Base-by-base conservation (phyloP, 2,797 vertebrate genomes). In the Anabas testudineus region DNA sequence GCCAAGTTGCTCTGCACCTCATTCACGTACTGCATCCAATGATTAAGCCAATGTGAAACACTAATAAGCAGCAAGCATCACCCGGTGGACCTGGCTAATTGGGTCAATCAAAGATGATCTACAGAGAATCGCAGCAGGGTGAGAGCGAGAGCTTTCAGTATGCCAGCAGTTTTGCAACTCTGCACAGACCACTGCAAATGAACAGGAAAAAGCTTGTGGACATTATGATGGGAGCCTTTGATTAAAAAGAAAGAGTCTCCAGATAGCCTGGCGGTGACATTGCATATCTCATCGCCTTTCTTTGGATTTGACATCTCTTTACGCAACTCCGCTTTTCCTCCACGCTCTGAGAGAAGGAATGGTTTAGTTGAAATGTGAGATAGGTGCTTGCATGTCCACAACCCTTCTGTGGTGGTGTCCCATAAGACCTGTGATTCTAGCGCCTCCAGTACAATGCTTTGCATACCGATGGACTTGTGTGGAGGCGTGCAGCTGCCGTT, bases 71-170 rank as follows among this genome's bases (percentile, higher is more conserved):
- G 84, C 82, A 81, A 87, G 87, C 82, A 87, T 90, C 84, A 89
- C 86, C 84, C 83, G 21, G 80, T 86, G 88, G 90, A 93, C 90
- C 76, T 10, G 49, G 67, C 83, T 92, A 92, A 92, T 91, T 91
- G 90, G 91, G 90, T 92, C 90, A 93, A 90, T 93, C 88, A 91
- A 89, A 90, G 61, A 90, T 84, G 84, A 90, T 90, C 86, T 56
- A 76, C 76, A 74, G 82, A 87, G 86, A 81, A 83, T 66, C 69
- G n/a, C 61, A 78, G 60, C 78, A 19, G 78, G 72, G 62, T 77
- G 67, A 80, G 57, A 78, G 83, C 7, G 46, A 71, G 74, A 55
- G 84, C 71, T 53, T 84, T 80, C 71, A 67, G 76, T 68, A 67
- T 47, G 61, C 81, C 70, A 65, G 82, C 74, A 64, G 62, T 79